Base-by-base conservation (phyloP, 30 jellyfish, hydroid and myxozoan genomes). In the Turritopsis dohrnii region DNA sequence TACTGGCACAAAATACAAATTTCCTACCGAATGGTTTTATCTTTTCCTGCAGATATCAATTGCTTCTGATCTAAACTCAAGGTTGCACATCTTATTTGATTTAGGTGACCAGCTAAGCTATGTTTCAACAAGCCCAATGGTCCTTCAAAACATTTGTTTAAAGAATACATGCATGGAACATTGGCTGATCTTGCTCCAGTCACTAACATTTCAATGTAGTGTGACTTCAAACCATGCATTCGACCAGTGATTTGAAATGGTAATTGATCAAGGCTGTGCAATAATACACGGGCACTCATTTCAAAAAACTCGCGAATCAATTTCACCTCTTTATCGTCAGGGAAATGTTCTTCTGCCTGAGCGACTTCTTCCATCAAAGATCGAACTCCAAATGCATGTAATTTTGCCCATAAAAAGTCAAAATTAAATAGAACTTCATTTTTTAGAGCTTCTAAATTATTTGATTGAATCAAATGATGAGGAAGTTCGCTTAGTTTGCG, bases 401-500 rank as follows among this genome's bases (percentile, higher is more conserved):
- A 83, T 22, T 81, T 88, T 0, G 95, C 76, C 18, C 85, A 84
- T n/a, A 90, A 80, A 69, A 81, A 90, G 72, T 86, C 92, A 84
- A 77, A 90, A 72, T 90, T 90, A 74, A 88, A 90, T 19, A 90
- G 82, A 52, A 88, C 80, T 22, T 90, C 89, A 66, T 52, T 72
- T 65, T 90, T 84, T 21, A 90, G 87, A 1, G 69, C 66, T 17
- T 85, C 85, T 13, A 90, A 65, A 71, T 90, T 87, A 26, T 41
- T 82, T n/a, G 89, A 60, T 85, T 21, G 60, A 41, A 85, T 81
- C 0, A 90, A 80, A 72, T 81, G 89, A 74, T 24, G 79, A 0
- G 97, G 97, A 53, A 90, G 89, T 66, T 90, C 97, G 65, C 90
- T 85, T 60, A 90, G 87, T 75, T 90, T 90, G 25, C 97, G 85